These are phyloP conservation scores for Phortica magna DNA, from an alignment of 2,888 invertebrate genomes.

Conservation along the genomic window DNA sequence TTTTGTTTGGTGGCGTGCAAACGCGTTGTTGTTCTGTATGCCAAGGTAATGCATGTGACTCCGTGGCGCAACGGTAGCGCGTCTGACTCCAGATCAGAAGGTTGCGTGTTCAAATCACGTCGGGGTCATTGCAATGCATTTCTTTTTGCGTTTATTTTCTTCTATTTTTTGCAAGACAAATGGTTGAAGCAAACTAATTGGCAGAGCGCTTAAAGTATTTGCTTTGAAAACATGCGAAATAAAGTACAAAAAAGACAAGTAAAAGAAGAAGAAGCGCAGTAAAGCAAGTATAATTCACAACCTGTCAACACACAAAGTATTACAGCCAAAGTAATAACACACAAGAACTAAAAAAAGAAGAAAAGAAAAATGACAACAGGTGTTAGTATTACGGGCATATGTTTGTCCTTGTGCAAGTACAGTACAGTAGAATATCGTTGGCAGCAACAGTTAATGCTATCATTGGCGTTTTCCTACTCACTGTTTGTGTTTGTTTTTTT, in stretches of 20 bases:
- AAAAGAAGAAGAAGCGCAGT: not conserved
- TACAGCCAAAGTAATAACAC: constrained; percentile 44
- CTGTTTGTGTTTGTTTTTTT: constrained; percentile 5
- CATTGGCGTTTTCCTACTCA: constrained; percentile 54
- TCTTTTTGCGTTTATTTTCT: not conserved
- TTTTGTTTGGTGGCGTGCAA: not conserved
- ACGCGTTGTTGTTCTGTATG: not conserved
- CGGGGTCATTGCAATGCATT: not conserved
- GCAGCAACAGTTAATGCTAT: constrained; percentile 47
- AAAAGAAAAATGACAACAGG: constrained; percentile 11
- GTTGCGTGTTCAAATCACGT: constrained; percentile 3
- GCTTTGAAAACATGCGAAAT: not conserved
- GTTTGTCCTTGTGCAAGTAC: not conserved
- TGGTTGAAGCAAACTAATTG: no score
- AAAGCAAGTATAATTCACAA: not conserved
- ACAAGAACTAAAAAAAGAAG: constrained; percentile 24
- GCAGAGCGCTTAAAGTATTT: constrained; percentile 1
- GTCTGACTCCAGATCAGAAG: constrained; percentile 1
- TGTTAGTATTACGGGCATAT: not conserved
- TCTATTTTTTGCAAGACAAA: not conserved
- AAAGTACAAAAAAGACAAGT: no score
- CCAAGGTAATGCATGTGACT: not conserved
- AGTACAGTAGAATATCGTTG: constrained; percentile 20
- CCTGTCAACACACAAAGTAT: no score
- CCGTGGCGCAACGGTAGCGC: constrained; percentile 1